Evolutionary conservation across 2,888 invertebrate species (phyloP), one percentile per base, ranked within the genome.

Genomic region (Orchesella flavescens): DNA sequence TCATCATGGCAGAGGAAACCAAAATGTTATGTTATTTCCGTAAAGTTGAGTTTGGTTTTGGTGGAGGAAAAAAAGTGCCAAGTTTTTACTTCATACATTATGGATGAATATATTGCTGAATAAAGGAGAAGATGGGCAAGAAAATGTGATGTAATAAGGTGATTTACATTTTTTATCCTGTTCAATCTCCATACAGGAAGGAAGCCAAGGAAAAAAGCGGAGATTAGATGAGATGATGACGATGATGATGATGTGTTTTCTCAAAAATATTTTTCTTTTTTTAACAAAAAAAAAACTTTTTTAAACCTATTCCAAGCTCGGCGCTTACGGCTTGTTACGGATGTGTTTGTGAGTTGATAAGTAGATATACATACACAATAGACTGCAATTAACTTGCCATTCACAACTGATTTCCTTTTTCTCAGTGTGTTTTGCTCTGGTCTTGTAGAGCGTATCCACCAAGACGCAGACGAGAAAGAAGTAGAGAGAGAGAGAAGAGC

Each of bases 361-460:
- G 49, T 49, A 12, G 57, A n/a, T n/a, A 57, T 57, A 57, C 21
- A 57, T 17, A 61, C 76, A 88, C 88, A 88, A 88, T 86, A 86
- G 86, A 84, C 84, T 86, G 86, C 88, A 88, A 88, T 88, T 88
- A 88, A 87, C 80, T 85, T 84, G 74, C 88, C 86, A 88, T 88
- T 88, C 86, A 88, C 66, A 63, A 53, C 73, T 75, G 66, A 85
- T 85, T 82, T 74, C 34, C 34, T 34, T 34, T n/a, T 34, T 34
- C 34, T 7, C 34, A 53, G 53, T 53, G 17, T 15, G 17, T 2
- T 9, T 49, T 49, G n/a, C n/a, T n/a, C n/a, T n/a, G n/a, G n/a
- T n/a, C n/a, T n/a, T n/a, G n/a, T n/a, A n/a, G n/a, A n/a, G n/a
- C n/a, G n/a, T n/a, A n/a, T n/a, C n/a, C n/a, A n/a, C n/a, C n/a